Conservation (phyloP, 2,888 invertebrate genomes). For the Timema podura region DNA sequence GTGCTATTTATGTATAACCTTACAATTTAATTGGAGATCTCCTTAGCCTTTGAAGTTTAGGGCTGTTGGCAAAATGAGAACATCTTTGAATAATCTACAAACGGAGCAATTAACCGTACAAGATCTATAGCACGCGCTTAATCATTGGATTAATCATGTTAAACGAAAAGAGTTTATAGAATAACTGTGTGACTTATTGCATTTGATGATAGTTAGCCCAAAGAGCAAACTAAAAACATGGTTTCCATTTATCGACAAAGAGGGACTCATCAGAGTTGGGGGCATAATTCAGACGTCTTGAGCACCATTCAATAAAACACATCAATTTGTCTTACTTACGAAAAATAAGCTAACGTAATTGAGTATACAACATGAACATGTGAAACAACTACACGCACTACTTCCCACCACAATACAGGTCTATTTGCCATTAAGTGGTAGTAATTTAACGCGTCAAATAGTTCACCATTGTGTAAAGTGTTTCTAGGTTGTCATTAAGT, state of each 20-base stretch:
- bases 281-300: neutral
- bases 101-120: neutral
- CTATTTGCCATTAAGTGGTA: neutral
- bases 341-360: conserved; percentile 2
- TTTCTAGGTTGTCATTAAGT: conserved; percentile 8
- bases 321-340: neutral
- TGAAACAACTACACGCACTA: neutral
- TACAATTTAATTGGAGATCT: neutral
- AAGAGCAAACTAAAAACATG: neutral
- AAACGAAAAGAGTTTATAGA: neutral
- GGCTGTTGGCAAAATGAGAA: neutral
- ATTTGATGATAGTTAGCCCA: neutral
- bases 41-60: neutral
- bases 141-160: neutral
- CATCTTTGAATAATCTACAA: neutral
- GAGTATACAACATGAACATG: neutral
- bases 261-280: neutral
- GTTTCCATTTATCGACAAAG: neutral
- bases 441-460: neutral
- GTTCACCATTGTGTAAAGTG: neutral
- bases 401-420: neutral
- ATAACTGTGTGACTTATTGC: neutral
- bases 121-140: neutral
- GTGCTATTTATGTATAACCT: too few species aligned
- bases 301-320: neutral